A percentile compares a stretch with the other conserved stretches of the same genome.
phyloP scores from a whole-genome alignment of 2,888 invertebrate species.

The Atethmia centrago region DNA sequence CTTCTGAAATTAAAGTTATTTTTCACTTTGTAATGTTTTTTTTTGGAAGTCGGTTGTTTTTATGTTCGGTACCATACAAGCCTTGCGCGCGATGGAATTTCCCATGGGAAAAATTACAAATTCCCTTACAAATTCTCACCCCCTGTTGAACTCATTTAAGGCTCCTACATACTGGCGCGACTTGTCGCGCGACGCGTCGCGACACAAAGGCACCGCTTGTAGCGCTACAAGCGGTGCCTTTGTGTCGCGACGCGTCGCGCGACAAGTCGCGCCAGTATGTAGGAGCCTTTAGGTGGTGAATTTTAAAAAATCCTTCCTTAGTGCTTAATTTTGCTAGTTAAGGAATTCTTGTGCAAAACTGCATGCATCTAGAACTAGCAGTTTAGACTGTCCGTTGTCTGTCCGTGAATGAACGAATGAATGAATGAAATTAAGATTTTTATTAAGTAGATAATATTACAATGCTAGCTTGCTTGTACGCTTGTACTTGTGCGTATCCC shows the following conservation, averaged over 20 bases:
- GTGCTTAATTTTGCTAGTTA: not conserved
- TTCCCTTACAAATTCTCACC: not conserved
- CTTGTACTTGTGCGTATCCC: too few relatives aligned
- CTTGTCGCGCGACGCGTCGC: too few relatives aligned
- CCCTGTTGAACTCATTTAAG: too few relatives aligned
- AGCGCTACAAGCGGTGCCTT: too few relatives aligned
- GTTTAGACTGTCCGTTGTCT: not conserved
- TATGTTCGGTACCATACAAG: not conserved
- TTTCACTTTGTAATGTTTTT: too few relatives aligned
- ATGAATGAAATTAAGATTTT: not conserved
- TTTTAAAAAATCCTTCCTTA: not conserved
- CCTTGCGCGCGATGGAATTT: not conserved
- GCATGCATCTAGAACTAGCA: not conserved
- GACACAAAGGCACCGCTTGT: too few relatives aligned
- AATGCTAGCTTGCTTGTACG: too few relatives aligned
- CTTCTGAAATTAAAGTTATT: too few relatives aligned
- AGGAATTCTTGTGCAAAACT: not conserved
- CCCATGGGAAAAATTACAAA: not conserved
- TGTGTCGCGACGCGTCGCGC: too few relatives aligned
- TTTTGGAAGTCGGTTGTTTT: too few relatives aligned
- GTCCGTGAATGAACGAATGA: not conserved
- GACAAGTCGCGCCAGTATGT: too few relatives aligned
- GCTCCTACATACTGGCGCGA: too few relatives aligned
- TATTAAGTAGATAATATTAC: not conserved
- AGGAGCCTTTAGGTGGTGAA: not conserved